Percentiles rank a stretch among this genome's conserved stretches.
Conservation (phyloP, 1,140 invertebrate genomes). For the Drepana arcuata region DNA sequence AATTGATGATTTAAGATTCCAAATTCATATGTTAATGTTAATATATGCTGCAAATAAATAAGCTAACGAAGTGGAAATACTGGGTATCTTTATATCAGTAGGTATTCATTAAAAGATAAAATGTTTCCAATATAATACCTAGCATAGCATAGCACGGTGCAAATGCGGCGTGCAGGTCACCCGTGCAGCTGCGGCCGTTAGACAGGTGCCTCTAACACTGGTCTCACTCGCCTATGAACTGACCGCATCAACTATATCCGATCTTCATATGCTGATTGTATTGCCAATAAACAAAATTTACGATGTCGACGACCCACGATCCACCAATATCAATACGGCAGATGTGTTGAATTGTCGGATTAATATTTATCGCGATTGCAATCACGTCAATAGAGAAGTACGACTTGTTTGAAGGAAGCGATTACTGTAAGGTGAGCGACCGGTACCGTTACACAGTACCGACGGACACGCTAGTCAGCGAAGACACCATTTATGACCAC, state of each 20-base stretch:
- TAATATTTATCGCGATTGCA: conserved; percentile 35
- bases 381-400: conserved; percentile 54
- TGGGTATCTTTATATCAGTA: too few species aligned
- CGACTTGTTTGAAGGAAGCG: conserved; percentile 44
- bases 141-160: too few species aligned
- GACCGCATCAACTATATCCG: neutral
- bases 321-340: too few species aligned
- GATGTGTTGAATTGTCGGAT: too few species aligned
- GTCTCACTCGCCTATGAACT: conserved; percentile 3
- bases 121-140: conserved; percentile 18
- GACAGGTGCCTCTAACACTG: conserved; percentile 55
- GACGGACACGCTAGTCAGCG: conserved; percentile 16
- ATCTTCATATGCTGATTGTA: neutral
- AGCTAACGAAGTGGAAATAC: conserved; percentile 16
- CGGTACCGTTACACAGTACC: conserved; percentile 63
- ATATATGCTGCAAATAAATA: conserved; percentile 12
- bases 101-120: too few species aligned
- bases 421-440: conserved; percentile 62
- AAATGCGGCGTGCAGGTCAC: conserved; percentile 28
- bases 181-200: conserved; percentile 41
- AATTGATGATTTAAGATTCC: too few species aligned
- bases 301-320: conserved; percentile 35
- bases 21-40: too few species aligned
- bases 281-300: conserved; percentile 17
- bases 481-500: conserved; percentile 29